Evolutionary conservation across 2,797 vertebrate genomes (phyloP).

Genomic region (Bovichtus diacanthus): DNA sequence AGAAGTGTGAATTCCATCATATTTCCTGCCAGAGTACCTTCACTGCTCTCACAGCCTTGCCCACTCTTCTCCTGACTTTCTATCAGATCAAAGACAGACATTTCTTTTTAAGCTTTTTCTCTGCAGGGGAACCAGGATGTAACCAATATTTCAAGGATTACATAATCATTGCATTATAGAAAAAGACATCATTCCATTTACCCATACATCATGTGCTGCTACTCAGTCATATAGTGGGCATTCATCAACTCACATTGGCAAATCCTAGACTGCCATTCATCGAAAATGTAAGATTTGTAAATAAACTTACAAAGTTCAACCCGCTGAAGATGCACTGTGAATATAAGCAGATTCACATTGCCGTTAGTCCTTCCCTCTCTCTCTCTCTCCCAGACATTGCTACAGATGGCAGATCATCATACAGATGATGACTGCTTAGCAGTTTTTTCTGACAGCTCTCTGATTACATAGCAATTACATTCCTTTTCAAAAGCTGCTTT

Average conservation of each 20-base stretch:
- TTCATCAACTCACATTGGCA: conserved; percentile 35
- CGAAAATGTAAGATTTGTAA: conserved; percentile 52
- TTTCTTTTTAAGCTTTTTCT: conserved; percentile 69
- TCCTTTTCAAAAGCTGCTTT: conserved; percentile 79
- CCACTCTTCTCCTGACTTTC: conserved; percentile 60
- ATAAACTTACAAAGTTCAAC: conserved; percentile 35
- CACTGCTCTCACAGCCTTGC: conserved; percentile 51
- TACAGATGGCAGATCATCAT: conserved; percentile 81
- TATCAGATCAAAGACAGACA: conserved; percentile 74
- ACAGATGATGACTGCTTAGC: conserved; percentile 83
- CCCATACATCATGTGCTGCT: conserved; percentile 29
- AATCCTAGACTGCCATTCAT: conserved; percentile 44
- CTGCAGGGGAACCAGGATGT: conserved; percentile 57
- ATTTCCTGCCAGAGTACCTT: conserved; percentile 68
- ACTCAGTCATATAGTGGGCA: conserved; percentile 18
- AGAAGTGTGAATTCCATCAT: conserved; percentile 72
- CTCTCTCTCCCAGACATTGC: conserved; percentile 50
- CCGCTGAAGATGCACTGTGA: conserved; percentile 30
- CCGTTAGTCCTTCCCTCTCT: conserved; percentile 27
- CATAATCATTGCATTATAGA: conserved; percentile 75
- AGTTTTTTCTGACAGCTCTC: conserved; percentile 79
- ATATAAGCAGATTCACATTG: conserved; percentile 43
- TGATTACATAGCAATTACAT: conserved; percentile 81
- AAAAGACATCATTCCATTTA: conserved; percentile 47
- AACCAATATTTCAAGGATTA: conserved; percentile 77